phyloP scores from a whole-genome alignment of 2,888 invertebrate genomes.

The Eurytoma californica region DNA sequence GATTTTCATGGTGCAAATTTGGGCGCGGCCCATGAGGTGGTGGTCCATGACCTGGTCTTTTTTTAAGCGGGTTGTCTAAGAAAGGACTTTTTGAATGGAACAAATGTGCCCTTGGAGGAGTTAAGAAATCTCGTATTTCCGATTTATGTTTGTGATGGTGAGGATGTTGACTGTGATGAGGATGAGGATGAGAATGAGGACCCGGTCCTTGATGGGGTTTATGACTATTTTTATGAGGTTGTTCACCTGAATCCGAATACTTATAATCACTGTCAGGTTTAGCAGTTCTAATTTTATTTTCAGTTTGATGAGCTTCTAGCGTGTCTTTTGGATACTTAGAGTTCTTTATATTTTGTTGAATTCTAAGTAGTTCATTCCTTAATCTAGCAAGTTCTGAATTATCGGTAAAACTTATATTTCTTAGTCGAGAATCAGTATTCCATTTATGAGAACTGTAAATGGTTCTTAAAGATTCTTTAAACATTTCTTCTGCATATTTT shows the following conservation, averaged over 20 bases:
- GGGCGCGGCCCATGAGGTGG: constrained; percentile 55
- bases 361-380: constrained; percentile 65
- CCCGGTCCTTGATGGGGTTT: constrained; percentile 57
- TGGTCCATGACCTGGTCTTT: constrained; percentile 63
- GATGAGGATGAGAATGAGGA: constrained; percentile 59
- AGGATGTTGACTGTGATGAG: constrained; percentile 53
- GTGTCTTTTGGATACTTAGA: constrained; percentile 61
- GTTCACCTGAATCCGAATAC: constrained; percentile 66
- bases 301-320: constrained; percentile 69
- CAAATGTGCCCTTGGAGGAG: constrained; percentile 66
- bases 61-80: constrained; percentile 64
- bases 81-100: constrained; percentile 67
- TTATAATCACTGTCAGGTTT: constrained; percentile 55
- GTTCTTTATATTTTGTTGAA: constrained; percentile 62
- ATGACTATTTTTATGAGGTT: constrained; percentile 66
- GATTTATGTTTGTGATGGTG: constrained; percentile 55
- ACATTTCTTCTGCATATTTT: constrained; percentile 72
- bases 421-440: constrained; percentile 68
- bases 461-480: constrained; percentile 71
- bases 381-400: constrained; percentile 65
- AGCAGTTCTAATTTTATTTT: constrained; percentile 64
- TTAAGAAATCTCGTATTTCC: constrained; percentile 66
- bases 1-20: constrained; percentile 55
- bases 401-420: constrained; percentile 63
- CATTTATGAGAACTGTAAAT: constrained; percentile 73